Conservation (phyloP, 2,113 vertebrate species). For the Muntiacus reevesi region DNA sequence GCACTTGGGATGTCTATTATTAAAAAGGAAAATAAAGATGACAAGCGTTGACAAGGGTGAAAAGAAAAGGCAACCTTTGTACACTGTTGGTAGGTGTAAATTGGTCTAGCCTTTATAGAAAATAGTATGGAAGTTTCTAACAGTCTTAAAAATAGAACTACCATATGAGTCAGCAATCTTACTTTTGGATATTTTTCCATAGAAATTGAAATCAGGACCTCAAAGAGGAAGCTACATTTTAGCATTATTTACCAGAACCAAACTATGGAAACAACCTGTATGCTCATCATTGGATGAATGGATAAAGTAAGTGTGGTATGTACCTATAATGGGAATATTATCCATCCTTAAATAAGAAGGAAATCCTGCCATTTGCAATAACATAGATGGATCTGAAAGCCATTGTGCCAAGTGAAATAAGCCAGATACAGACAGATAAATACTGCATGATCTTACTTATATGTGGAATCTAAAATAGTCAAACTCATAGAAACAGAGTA, state of each 20-base stretch:
- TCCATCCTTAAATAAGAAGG: not conserved
- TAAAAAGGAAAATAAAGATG: not conserved
- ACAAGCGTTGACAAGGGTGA: not conserved
- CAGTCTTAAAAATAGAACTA: not conserved
- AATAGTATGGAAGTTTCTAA: not conserved
- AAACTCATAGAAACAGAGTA: not conserved
- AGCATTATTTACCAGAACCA: not conserved
- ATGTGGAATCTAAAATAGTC: not conserved
- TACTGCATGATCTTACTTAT: too few species aligned
- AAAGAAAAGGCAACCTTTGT: not conserved
- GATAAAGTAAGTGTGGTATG: not conserved
- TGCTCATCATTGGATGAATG: not conserved
- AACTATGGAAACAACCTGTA: not conserved
- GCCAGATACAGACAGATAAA: not conserved
- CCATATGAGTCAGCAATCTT: not conserved
- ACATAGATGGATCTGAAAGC: not conserved
- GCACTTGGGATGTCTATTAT: not conserved
- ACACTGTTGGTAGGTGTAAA: not conserved
- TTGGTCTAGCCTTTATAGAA: not conserved
- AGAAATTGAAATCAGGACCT: not conserved
- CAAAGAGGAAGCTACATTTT: not conserved
- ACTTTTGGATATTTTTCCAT: not conserved
- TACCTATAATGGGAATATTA: not conserved
- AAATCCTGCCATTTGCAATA: not conserved
- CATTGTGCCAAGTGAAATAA: not conserved